Evolutionary conservation across 37 sponge, comb jelly and placozoan species (phyloP), one percentile per base, ranked within the genome.

Genomic region (Bolinopsis microptera): DNA sequence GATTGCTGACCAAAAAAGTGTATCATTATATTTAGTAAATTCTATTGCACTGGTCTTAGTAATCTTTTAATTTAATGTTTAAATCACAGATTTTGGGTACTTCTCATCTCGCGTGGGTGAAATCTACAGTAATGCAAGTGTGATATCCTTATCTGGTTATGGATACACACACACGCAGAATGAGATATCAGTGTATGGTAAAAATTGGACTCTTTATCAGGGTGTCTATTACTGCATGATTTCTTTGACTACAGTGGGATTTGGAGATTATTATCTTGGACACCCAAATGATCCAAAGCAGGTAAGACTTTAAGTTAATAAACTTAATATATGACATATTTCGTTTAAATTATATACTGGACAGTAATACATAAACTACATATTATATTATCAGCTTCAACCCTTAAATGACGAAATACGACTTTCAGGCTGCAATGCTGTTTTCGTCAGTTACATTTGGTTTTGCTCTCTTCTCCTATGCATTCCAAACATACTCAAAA

Each of bases 361-460:
- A n/a, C n/a, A n/a, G n/a, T n/a, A n/a, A n/a, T n/a, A n/a, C n/a
- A n/a, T n/a, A n/a, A n/a, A n/a, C n/a, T n/a, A n/a, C n/a, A n/a
- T n/a, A n/a, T n/a, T n/a, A n/a, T n/a, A n/a, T 25, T n/a, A 67
- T 67, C 68, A 67, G 13, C 18, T 13, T 67, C 68, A 67, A 67
- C 68, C 13, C 13, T 22, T 67, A 67, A 22, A 67, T 67, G 68
- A 67, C 76, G 26, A 8, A 25, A 8, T 8, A 74, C n/a, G n/a
- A n/a, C 3, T 86, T 86, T 86, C 90, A 86, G 90, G 90, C 90
- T 39, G 48, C 90, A 41, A 40, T 86, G 90, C 61, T 86, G 9
- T 86, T 86, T 26, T 23, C 30, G 3, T 86, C 90, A 39, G 31
- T 86, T 22, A 41, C 36, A 9, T 38, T 86, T 86, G 90, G 90